Evolutionary conservation across 2,113 vertebrate species (phyloP).

Genomic region (Rhadina sibilatrix): DNA sequence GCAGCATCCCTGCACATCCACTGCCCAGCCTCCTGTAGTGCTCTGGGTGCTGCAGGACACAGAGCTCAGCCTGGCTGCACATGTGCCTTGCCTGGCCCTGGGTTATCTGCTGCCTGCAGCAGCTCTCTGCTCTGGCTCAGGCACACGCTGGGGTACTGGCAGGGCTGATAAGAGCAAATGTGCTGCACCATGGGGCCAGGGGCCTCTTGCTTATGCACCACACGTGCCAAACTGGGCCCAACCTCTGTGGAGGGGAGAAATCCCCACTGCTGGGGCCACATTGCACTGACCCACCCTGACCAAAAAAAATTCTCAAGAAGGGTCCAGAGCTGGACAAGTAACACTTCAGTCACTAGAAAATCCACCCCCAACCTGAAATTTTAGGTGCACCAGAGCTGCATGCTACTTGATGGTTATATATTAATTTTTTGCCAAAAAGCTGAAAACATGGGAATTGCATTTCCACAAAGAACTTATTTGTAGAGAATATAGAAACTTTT

Average conservation of each 20-base stretch:
- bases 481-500: neutral
- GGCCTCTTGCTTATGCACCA: neutral
- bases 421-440: neutral
- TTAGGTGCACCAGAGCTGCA: neutral
- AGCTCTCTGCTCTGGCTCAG: neutral
- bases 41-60: fast-evolving
- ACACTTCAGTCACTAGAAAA: neutral
- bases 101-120: constrained; percentile 9
- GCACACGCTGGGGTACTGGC: fast-evolving
- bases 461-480: neutral
- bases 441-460: neutral
- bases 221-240: neutral
- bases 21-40: neutral
- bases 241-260: fast-evolving
- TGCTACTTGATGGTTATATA: neutral
- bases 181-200: fast-evolving
- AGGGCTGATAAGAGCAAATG: neutral
- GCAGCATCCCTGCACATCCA: neutral
- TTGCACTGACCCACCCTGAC: neutral
- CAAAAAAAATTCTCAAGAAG: neutral
- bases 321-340: neutral
- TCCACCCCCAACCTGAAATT: neutral
- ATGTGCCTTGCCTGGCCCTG: neutral
- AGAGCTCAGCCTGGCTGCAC: neutral
- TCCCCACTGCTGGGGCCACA: neutral